phyloP scores from a whole-genome alignment of 2,113 vertebrate genomes.

The Polyodon spathula region DNA sequence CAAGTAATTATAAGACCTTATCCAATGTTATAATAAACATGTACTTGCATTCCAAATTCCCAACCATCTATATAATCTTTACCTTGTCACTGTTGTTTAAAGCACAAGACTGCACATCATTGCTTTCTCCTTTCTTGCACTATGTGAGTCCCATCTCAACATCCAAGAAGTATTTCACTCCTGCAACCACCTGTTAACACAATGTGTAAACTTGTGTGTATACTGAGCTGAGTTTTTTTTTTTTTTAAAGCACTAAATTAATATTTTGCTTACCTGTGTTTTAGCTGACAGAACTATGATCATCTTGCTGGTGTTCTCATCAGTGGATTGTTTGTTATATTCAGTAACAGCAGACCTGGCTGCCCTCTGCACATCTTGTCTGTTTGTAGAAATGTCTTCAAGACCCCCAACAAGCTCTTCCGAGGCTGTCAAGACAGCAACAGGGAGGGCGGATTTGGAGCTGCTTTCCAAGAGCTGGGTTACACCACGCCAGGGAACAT shows the following conservation, averaged over 20 bases:
- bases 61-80: neutral
- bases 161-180: constrained; percentile 5
- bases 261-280: constrained; percentile 12
- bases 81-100: neutral
- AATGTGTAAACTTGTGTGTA: neutral
- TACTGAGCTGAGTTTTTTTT: too few relatives aligned
- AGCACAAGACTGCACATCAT: constrained; percentile 4
- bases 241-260: too few relatives aligned
- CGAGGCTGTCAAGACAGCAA: too few relatives aligned
- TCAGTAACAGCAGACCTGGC: neutral
- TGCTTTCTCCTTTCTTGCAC: constrained; percentile 1
- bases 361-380: neutral
- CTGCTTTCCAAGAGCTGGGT: too few relatives aligned
- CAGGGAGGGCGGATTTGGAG: too few relatives aligned
- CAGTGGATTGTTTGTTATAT: neutral
- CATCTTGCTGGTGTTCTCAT: neutral
- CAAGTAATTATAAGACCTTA: too few relatives aligned
- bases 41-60: neutral
- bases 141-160: constrained; percentile 1
- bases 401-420: neutral
- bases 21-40: neutral
- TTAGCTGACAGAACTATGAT: constrained; percentile 6
- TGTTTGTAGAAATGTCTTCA: neutral
- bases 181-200: constrained; percentile 8
- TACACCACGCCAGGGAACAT: too few relatives aligned